A percentile compares a stretch with the other conserved stretches of the same genome.
phyloP scores from a whole-genome alignment of 2,113 vertebrate species.

The Brachypodius melanocephalos region DNA sequence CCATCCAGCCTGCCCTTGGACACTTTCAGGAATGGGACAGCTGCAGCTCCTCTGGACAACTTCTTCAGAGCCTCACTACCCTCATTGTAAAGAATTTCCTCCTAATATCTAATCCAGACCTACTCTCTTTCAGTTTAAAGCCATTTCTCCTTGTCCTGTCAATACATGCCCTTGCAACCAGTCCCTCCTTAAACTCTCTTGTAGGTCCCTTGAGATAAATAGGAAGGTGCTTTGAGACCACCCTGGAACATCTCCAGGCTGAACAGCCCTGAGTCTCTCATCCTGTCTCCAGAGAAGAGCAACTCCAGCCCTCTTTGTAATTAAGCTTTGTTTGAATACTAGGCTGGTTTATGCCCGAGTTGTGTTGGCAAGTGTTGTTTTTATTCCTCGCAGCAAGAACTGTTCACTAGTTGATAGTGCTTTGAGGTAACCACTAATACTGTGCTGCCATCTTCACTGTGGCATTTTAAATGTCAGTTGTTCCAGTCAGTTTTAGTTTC shows the following conservation, averaged over 20 bases:
- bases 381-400: not conserved
- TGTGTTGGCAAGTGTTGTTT: not conserved
- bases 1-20: not conserved
- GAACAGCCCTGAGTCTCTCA: not conserved
- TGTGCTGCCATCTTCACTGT: not conserved
- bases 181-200: not conserved
- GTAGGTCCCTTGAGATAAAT: not conserved
- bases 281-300: not conserved
- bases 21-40: not conserved
- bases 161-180: not conserved
- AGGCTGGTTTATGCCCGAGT: not conserved
- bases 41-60: accelerated
- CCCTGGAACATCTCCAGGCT: not conserved
- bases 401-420: not conserved
- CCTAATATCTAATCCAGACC: not conserved
- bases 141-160: not conserved
- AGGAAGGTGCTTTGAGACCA: not conserved
- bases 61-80: not conserved
- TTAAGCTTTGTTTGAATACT: not conserved
- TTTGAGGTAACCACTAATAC: not conserved
- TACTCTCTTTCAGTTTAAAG: not conserved
- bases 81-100: not conserved
- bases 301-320: not conserved
- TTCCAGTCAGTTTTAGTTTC: not conserved
- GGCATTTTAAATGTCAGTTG: not conserved